A percentile compares a stretch with the other conserved stretches of the same genome.
phyloP scores from a whole-genome alignment of 2,888 invertebrate genomes.

The Ypsolopha sequella region DNA sequence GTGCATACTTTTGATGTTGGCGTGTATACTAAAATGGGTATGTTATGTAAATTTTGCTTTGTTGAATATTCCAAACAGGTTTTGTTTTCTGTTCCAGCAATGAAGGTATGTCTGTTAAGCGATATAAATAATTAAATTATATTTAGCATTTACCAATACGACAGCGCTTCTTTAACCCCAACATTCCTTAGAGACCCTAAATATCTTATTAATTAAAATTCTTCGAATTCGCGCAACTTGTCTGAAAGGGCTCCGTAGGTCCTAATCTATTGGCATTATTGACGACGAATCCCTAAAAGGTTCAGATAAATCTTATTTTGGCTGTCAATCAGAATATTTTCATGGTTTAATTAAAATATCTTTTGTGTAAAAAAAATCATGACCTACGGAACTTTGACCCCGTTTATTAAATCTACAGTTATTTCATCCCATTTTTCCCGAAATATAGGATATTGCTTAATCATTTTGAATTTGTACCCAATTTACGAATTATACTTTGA shows the following conservation, averaged over 20 bases:
- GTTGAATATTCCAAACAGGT: not conserved
- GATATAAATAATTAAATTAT: slow-evolving; percentile 35
- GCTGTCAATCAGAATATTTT: too few species aligned
- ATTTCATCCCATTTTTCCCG: too few species aligned
- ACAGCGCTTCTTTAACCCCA: slow-evolving; percentile 47
- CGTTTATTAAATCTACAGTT: too few species aligned
- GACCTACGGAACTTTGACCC: too few species aligned
- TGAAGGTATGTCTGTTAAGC: slow-evolving; percentile 50
- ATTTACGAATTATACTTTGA: too few species aligned
- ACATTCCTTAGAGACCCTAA: slow-evolving; percentile 32
- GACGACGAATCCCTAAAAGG: too few species aligned
- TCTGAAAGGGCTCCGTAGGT: not conserved
- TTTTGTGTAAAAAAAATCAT: too few species aligned
- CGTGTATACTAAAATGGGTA: slow-evolving; percentile 14
- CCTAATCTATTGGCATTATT: not conserved
- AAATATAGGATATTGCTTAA: too few species aligned
- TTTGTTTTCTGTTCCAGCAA: slow-evolving; percentile 23
- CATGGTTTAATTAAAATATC: too few species aligned
- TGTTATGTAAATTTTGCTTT: not conserved
- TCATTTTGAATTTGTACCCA: too few species aligned
- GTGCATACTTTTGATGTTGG: slow-evolving; percentile 55
- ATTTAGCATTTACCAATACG: slow-evolving; percentile 69
- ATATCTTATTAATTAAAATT: slow-evolving; percentile 5
- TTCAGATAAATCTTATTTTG: too few species aligned
- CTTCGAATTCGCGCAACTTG: not conserved